Evolutionary conservation across 2,113 vertebrate genomes (phyloP).

Genomic region (Bos javanicus): DNA sequence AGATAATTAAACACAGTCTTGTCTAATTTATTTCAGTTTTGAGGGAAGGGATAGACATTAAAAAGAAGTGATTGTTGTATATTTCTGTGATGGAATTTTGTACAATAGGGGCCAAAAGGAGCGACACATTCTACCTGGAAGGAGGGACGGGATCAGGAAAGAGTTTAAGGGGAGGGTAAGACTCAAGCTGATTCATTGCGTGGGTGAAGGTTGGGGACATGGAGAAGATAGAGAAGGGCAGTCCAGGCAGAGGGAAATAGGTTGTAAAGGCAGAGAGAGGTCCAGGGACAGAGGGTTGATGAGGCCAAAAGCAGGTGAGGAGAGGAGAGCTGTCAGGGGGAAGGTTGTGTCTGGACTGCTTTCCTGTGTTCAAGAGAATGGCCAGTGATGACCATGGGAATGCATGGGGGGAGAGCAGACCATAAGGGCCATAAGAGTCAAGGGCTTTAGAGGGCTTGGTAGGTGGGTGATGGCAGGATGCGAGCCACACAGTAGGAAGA

Average conservation of each 20-base stretch:
- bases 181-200: neutral
- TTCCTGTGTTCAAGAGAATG: neutral
- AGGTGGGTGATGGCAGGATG: neutral
- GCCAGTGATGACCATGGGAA: neutral
- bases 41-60: neutral
- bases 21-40: neutral
- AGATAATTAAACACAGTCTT: neutral
- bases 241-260: neutral
- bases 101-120: neutral
- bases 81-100: neutral
- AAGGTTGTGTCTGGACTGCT: neutral
- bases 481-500: neutral
- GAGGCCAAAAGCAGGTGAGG: neutral
- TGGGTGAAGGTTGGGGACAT: neutral
- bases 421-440: neutral
- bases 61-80: neutral
- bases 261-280: neutral
- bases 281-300: neutral
- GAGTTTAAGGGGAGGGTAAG: neutral
- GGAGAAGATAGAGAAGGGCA: neutral
- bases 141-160: neutral
- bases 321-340: neutral
- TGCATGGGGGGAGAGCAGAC: too few relatives aligned
- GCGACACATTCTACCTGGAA: neutral
- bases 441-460: neutral